Conservation (phyloP, 1,140 invertebrate species). For the Chironomus tepperi region DNA sequence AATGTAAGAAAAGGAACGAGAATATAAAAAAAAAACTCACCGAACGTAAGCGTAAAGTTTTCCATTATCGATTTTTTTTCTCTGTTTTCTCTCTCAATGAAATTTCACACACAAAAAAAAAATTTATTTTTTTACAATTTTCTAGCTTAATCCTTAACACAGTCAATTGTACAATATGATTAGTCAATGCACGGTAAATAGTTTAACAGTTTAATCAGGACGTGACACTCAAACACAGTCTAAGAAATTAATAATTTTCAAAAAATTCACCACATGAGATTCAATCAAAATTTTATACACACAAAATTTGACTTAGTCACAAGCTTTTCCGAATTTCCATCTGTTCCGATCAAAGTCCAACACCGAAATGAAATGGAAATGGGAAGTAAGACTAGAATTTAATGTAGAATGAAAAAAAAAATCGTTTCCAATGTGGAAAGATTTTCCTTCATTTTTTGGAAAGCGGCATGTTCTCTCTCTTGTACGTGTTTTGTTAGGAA, state of each 20-base stretch:
- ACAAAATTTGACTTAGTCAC: neutral
- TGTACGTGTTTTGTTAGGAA: too few relatives aligned
- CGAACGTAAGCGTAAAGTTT: slow-evolving; percentile 21
- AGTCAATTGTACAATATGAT: slow-evolving; percentile 16
- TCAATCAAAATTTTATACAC: neutral
- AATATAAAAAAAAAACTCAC: neutral
- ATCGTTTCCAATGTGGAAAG: neutral
- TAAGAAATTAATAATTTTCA: neutral
- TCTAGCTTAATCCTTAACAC: neutral
- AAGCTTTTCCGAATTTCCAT: neutral
- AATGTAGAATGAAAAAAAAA: too few relatives aligned
- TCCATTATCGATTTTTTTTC: slow-evolving; percentile 21
- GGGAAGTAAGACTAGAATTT: slow-evolving; percentile 4
- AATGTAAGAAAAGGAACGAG: neutral
- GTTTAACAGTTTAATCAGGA: neutral
- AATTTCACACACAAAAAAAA: slow-evolving; percentile 16
- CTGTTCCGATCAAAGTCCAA: neutral
- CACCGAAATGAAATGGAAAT: neutral
- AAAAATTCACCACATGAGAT: neutral
- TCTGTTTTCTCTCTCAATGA: neutral
- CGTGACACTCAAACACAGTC: neutral
- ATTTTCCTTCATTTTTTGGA: neutral
- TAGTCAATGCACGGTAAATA: neutral
- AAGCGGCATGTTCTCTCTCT: neutral
- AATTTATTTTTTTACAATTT: neutral